Evolutionary conservation across 2,113 vertebrate species (phyloP).

Genomic region (Corythoichthys haematopterus): DNA sequence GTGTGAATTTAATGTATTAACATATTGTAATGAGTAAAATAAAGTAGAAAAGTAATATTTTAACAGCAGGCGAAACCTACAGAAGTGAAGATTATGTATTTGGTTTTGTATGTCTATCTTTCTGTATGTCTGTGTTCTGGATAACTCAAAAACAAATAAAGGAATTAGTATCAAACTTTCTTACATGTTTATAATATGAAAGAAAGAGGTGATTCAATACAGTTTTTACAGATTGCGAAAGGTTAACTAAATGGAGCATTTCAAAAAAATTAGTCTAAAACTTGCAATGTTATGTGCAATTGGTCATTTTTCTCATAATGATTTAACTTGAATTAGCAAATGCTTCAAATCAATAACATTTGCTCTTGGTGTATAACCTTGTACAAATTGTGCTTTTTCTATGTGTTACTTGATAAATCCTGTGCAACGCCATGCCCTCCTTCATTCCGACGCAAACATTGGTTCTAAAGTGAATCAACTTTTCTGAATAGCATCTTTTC

Average conservation of each 20-base stretch:
- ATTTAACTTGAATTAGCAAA: neutral
- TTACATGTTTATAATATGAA: no score
- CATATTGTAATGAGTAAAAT: no score
- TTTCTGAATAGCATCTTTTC: constrained; percentile 33
- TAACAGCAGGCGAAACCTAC: neutral
- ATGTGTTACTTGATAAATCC: constrained; percentile 18
- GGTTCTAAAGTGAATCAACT: constrained; percentile 26
- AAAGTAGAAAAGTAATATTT: no score
- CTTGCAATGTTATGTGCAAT: neutral
- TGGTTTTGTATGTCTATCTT: neutral
- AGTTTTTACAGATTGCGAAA: constrained; percentile 1
- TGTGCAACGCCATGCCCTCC: constrained; percentile 5
- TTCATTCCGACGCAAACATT: constrained; percentile 5
- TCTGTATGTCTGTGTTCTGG: neutral
- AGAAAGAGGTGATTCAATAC: no score
- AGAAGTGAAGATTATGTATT: neutral
- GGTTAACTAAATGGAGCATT: neutral
- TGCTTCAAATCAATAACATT: constrained; percentile 3
- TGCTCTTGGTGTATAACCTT: constrained; percentile 27
- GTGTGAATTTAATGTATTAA: no score
- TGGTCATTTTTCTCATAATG: constrained; percentile 10
- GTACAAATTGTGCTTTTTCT: constrained; percentile 13
- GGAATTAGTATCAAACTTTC: no score
- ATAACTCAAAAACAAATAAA: no score
- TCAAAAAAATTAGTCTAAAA: constrained; percentile 4